These are phyloP conservation scores for Coenobita brevimanus DNA, from an alignment of 1,140 invertebrate genomes.

Conservation along the genomic window DNA sequence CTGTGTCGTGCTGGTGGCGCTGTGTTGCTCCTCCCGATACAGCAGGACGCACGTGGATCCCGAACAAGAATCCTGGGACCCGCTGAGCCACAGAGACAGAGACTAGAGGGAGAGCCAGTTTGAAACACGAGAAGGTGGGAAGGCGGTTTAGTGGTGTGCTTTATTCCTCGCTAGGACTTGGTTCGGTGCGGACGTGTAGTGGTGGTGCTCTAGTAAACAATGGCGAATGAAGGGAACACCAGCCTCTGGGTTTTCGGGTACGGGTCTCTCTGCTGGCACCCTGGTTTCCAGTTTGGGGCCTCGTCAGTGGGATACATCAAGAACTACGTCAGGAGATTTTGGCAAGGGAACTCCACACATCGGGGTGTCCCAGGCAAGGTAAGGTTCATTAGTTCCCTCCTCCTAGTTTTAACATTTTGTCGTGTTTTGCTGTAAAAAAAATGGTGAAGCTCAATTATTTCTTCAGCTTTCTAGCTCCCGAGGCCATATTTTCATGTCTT, in stretches of 20 bases:
- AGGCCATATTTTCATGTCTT: too few species aligned
- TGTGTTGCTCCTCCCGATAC: neutral
- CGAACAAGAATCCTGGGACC: neutral
- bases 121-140: too few species aligned
- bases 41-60: neutral
- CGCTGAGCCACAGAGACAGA: neutral
- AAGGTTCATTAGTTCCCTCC: too few species aligned
- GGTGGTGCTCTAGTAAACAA: neutral
- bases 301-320: constrained; percentile 82
- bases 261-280: constrained; percentile 90
- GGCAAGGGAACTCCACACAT: constrained; percentile 90
- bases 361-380: constrained; percentile 86
- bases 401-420: too few species aligned
- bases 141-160: too few species aligned
- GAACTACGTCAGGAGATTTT: constrained; percentile 86
- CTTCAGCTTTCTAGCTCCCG: too few species aligned
- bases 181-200: too few species aligned
- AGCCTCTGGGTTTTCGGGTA: constrained; percentile 88
- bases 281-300: constrained; percentile 85
- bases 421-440: too few species aligned
- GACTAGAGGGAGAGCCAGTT: too few species aligned
- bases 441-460: too few species aligned
- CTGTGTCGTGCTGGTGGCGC: constrained; percentile 4
- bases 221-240: constrained; percentile 50
- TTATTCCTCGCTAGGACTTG: neutral